Evolutionary conservation across 2,113 vertebrate genomes (phyloP).

Genomic region (Poeciliopsis prolifica): DNA sequence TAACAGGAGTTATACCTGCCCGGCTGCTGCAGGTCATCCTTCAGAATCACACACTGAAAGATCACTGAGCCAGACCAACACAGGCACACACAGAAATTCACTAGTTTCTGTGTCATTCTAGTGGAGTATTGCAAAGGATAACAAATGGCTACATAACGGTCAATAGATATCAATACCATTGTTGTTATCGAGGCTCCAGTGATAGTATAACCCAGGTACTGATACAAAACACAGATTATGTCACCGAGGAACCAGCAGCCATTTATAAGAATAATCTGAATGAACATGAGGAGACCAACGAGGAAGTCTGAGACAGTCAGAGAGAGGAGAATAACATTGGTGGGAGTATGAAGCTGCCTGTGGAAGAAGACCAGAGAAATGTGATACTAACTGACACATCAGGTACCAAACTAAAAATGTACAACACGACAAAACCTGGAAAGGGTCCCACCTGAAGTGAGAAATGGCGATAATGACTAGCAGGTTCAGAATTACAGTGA

Average conservation of each 20-base stretch:
- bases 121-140: too few species aligned
- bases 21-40: too few species aligned
- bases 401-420: background rate
- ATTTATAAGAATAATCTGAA: constrained; percentile 3
- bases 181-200: background rate
- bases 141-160: background rate
- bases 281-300: constrained; percentile 16
- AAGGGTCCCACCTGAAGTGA: too few species aligned
- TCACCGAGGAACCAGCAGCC: constrained; percentile 36
- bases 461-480: too few species aligned
- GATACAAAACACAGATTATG: background rate
- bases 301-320: constrained; percentile 17
- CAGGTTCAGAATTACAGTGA: too few species aligned
- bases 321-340: constrained; percentile 61
- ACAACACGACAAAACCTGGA: too few species aligned
- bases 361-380: background rate
- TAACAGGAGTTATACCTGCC: too few species aligned
- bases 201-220: background rate
- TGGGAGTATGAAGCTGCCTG: constrained; percentile 67
- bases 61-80: too few species aligned
- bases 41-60: too few species aligned
- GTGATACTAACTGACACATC: background rate
- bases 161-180: constrained; percentile 8
- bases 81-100: too few species aligned
- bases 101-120: too few species aligned